Evolutionary conservation across 2,888 invertebrate genomes (phyloP), one percentile per base, ranked within the genome.

Genomic region (Cephus sareptanus): DNA sequence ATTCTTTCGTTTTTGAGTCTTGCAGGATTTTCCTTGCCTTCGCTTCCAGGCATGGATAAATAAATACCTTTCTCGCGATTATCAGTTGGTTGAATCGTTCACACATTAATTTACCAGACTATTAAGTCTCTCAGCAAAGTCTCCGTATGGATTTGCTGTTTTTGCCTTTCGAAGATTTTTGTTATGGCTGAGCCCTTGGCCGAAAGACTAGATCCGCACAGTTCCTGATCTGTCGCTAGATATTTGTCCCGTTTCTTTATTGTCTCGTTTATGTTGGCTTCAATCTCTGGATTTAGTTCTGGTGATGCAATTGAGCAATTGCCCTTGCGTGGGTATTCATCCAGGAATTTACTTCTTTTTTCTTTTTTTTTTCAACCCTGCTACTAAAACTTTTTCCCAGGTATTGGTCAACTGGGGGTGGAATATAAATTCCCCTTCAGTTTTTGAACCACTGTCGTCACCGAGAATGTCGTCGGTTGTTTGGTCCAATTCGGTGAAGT

Each of bases 191-290:
- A 84, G 74, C 9, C 9, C n/a, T 81, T 40, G 70, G 73, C 34
- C 9, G 79, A 79, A 15, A 84, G 77, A 15, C 80, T 80, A 13
- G 75, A 15, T 12, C 79, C 80, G 73, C 82, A 40, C 23, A 82
- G 81, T 31, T 82, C 83, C 76, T 83, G 83, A 12, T 81, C 78
- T 68, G 75, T 76, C 4, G 69, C 34, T 11, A 82, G 80, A 74
- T 79, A 80, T 31, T 83, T 82, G 56, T 84, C 83, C 69, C 83
- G 76, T 34, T 83, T 83, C 12, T 34, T 75, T 23, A 78, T 79
- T 15, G 81, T 74, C 34, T 81, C 80, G 75, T 79, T 82, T 9
- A 82, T 30, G 1, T 81, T 77, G 4, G 81, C 75, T 15, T 79
- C 77, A 2, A 81, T 74, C 73, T 84, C 82, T 30, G 82, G 80